Evolutionary conservation across 2,888 invertebrate genomes (phyloP), one percentile per base, ranked within the genome.

Genomic region (Amphipyra tragopoginis): DNA sequence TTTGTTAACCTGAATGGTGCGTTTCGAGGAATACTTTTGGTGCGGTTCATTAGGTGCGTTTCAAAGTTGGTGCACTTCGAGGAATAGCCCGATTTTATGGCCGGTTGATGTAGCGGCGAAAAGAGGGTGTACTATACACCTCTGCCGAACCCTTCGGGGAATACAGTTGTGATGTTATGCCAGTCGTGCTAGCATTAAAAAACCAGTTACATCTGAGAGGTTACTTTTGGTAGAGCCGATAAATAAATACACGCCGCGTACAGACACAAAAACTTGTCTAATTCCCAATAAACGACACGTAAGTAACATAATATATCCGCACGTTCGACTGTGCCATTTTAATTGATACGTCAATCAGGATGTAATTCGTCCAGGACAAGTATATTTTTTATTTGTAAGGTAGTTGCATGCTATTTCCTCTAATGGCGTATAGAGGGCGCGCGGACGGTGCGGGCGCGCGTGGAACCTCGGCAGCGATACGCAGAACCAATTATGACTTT

Each of bases 401-500:
- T 72, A 76, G 66, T 70, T 72, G 76, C 62, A 71, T 78, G 75
- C 68, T 77, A 81, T 84, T 83, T 83, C 82, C 83, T 86, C 74
- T 84, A 83, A 84, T 81, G 75, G 81, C 63, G 58, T 74, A 55
- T 44, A 65, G 67, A 60, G 66, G 50, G 49, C 54, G 56, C 50
- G 33, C 47, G 40, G 52, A 48, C 59, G 50, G 59, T 51, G 48
- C 44, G 48, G 55, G 49, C 62, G 69, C 54, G 47, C 36, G 56
- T 65, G 65, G 53, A 60, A 48, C 38, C 64, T 60, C 59, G 40
- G 65, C 75, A 81, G 72, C 76, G 79, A 79, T 90, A 88, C 87
- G 80, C 75, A 85, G 90, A 90, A 90, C 79, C 89, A 87, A 90
- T 91, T 90, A 91, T 80, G 79, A 81, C 83, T 89, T 91, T 90